These are phyloP conservation scores for Cheilosia pagana DNA, from an alignment of 2,888 invertebrate species.

Conservation along the genomic window DNA sequence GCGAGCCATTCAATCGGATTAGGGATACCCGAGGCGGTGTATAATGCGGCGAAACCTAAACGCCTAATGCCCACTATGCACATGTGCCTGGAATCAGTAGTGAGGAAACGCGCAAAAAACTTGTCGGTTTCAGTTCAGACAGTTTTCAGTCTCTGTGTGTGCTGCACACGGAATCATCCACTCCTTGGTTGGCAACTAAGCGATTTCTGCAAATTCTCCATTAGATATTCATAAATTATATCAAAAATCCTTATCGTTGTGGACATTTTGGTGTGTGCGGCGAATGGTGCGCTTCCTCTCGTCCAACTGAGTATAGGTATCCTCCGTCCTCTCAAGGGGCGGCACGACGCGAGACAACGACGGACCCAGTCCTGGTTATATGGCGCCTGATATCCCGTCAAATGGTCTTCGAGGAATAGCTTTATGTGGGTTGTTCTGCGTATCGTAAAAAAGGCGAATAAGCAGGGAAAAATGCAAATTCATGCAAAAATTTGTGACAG, in stretches of 20 bases:
- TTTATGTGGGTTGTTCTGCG: background rate
- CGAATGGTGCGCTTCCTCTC: background rate
- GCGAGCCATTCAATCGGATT: slow-evolving; percentile 70
- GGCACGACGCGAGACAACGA: no score
- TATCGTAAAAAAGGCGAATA: background rate
- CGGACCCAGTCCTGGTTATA: no score
- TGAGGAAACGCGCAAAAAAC: background rate
- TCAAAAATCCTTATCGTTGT: slow-evolving; percentile 48
- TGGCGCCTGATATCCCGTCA: slow-evolving; percentile 29
- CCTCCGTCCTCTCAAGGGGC: no score
- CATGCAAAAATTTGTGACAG: slow-evolving; percentile 33
- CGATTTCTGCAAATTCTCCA: slow-evolving; percentile 45
- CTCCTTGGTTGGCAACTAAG: background rate
- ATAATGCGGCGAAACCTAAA: slow-evolving; percentile 43
- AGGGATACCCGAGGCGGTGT: slow-evolving; percentile 53
- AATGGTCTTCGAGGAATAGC: slow-evolving; percentile 8
- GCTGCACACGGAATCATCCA: background rate
- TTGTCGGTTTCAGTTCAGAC: background rate
- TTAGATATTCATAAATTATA: slow-evolving; percentile 72
- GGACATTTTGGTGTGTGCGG: slow-evolving; percentile 15
- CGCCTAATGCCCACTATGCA: slow-evolving; percentile 41
- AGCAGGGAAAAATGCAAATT: slow-evolving; percentile 34
- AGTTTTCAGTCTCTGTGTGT: background rate
- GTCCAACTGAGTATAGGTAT: background rate
- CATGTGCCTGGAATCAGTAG: slow-evolving; percentile 37